phyloP scores from a whole-genome alignment of 2,888 invertebrate species.

The Blastobasis adustella region DNA sequence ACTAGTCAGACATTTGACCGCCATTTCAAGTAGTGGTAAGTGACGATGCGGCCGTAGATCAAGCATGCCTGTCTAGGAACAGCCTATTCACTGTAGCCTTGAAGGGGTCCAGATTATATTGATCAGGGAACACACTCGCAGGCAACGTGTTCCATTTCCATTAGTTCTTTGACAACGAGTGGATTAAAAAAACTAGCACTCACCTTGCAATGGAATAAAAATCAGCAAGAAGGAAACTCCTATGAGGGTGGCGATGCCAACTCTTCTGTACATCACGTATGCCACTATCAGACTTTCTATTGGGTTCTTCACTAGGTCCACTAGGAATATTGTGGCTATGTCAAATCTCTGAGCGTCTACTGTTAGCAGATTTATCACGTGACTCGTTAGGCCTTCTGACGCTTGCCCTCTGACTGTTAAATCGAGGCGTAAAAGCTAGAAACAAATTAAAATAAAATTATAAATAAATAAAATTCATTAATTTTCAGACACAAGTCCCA shows the following conservation, averaged over 20 bases:
- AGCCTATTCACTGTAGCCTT: no score
- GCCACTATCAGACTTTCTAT: conserved; percentile 85
- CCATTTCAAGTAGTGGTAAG: no score
- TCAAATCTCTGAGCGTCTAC: conserved; percentile 93
- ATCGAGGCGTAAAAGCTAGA: conserved; percentile 82
- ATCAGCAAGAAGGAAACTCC: conserved; percentile 76
- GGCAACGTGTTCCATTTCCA: no score
- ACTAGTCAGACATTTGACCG: no score
- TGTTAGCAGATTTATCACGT: conserved; percentile 85
- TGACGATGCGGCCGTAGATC: no score
- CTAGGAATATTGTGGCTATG: conserved; percentile 84
- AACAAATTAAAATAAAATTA: conserved; percentile 10
- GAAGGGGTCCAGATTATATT: no score
- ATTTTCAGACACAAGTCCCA: no score
- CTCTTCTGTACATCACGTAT: conserved; percentile 79
- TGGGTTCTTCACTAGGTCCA: conserved; percentile 89
- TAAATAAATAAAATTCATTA: no score
- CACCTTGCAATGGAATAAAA: conserved; percentile 78
- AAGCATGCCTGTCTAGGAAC: no score
- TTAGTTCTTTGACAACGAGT: no score
- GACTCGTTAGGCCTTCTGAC: conserved; percentile 78
- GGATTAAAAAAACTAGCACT: conserved; percentile 10
- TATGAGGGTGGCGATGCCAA: conserved; percentile 73
- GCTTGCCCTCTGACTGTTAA: conserved; percentile 75
- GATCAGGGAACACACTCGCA: no score